These are phyloP conservation scores for Acanthaster planci DNA, from an alignment of 35 echinoderm and acorn worm species.

Conservation along the genomic window DNA sequence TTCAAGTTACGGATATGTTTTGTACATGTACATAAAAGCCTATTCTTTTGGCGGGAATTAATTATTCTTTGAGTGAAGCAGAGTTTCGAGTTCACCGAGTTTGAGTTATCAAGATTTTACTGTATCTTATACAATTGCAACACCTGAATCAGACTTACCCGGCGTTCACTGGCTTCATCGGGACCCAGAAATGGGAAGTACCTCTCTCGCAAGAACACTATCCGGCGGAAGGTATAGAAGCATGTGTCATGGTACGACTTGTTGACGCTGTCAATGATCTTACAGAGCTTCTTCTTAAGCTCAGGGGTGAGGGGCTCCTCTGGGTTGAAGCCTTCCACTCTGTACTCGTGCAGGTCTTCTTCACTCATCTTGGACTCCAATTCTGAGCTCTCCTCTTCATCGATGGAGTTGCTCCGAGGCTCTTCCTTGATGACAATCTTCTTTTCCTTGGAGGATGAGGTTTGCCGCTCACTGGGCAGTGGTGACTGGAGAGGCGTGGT, in stretches of 20 bases:
- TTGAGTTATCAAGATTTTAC: no score
- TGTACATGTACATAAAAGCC: no score
- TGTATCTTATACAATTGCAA: no score
- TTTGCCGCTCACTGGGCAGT: not conserved
- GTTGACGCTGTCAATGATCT: slow-evolving; percentile 78
- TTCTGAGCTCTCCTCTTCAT: not conserved
- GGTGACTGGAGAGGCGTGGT: not conserved
- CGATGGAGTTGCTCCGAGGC: slow-evolving; percentile 28
- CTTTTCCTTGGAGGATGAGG: not conserved
- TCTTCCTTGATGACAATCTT: slow-evolving; percentile 50
- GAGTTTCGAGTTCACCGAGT: no score
- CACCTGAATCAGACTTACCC: slow-evolving; percentile 57
- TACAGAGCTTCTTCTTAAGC: slow-evolving; percentile 59
- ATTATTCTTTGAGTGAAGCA: no score
- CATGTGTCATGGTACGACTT: slow-evolving; percentile 95
- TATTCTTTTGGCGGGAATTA: no score
- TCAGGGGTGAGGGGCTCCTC: slow-evolving; percentile 81
- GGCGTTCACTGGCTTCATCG: slow-evolving; percentile 65
- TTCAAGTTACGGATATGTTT: no score
- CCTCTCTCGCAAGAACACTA: slow-evolving; percentile 73
- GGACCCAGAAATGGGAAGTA: slow-evolving; percentile 86
- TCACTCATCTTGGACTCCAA: not conserved
- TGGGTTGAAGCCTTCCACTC: slow-evolving; percentile 69
- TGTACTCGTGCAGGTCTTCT: not conserved
- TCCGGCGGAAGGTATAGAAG: slow-evolving; percentile 92